Percentiles rank a stretch among this genome's conserved stretches.
Evolutionary conservation across 2,113 vertebrate genomes (phyloP).

Genomic region (Lates calcarifer): DNA sequence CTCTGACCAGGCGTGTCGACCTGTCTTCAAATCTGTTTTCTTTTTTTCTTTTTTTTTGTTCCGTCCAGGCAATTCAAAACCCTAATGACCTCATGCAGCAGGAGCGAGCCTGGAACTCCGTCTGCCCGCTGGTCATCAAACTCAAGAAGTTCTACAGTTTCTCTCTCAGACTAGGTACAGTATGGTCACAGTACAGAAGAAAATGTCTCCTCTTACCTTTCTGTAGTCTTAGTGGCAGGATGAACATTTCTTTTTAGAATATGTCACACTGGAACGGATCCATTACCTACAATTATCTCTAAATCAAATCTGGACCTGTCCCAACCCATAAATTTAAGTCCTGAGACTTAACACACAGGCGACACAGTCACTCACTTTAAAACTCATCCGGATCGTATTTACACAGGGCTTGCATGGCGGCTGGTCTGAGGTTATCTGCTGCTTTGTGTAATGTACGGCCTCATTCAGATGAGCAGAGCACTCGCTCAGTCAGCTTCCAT

Average conservation of each 20-base stretch:
- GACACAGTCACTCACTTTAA: too few relatives aligned
- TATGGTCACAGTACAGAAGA: conserved; percentile 1
- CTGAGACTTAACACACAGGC: too few relatives aligned
- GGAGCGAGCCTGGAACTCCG: conserved; percentile 96
- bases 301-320: too few relatives aligned
- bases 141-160: conserved; percentile 97
- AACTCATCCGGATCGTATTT: too few relatives aligned
- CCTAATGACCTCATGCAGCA: conserved; percentile 93
- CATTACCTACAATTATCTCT: too few relatives aligned
- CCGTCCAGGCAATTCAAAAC: conserved; percentile 95
- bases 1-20: background rate
- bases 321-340: too few relatives aligned
- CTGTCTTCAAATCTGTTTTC: background rate
- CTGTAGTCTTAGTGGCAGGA: background rate
- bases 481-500: background rate
- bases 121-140: conserved; percentile 96
- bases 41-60: background rate
- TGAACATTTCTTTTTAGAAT: too few relatives aligned
- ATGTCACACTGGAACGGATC: too few relatives aligned
- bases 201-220: background rate
- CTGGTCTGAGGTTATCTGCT: too few relatives aligned
- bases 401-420: too few relatives aligned
- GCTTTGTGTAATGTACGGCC: background rate
- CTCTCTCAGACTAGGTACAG: conserved; percentile 93
- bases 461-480: background rate